Evolutionary conservation across 1,140 invertebrate genomes (phyloP), one percentile per base, ranked within the genome.

Genomic region (Diachasmimorpha longicaudata): DNA sequence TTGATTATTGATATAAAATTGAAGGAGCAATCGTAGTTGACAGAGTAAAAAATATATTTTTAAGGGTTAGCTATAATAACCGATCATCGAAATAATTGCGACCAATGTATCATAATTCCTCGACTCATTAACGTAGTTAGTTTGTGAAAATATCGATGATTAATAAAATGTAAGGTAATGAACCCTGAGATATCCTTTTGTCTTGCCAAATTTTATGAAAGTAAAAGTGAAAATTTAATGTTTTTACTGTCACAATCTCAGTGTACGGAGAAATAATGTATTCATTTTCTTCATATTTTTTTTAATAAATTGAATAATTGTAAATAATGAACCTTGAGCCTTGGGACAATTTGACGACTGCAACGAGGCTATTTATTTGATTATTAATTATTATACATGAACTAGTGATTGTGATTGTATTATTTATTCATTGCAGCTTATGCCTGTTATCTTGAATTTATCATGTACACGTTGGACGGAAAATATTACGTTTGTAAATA

Each of bases 161-260:
- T n/a, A 63, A 63, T 63, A 4, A 31, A 14, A 63, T 55, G 48
- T 55, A 14, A 63, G 9, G 48, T 55, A 55, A 55, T 55, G 48
- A 55, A 55, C 48, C 19, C 19, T 55, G 48, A 55, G 48, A 55
- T 55, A 55, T 63, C 58, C 58, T 63, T 63, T 63, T 63, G 58
- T 63, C 58, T 63, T 63, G 58, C 58, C 58, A 63, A 63, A 63
- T 63, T 63, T 63, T 63, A 63, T 25, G 58, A 63, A n/a, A 55
- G 14, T 63, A 25, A 25, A 63, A 63, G 19, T 52, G 16, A n/a
- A 63, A 25, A 63, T n/a, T 2, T 13, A 63, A 63, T 25, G 21
- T 63, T 63, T 63, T 25, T 63, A 63, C 58, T 55, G 48, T 55
- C 8, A 63, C 21, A 25, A 25, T 63, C 58, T 63, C 23, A 6